phyloP scores from a whole-genome alignment of 2,888 invertebrate genomes.

The Aspidiotus destructor region DNA sequence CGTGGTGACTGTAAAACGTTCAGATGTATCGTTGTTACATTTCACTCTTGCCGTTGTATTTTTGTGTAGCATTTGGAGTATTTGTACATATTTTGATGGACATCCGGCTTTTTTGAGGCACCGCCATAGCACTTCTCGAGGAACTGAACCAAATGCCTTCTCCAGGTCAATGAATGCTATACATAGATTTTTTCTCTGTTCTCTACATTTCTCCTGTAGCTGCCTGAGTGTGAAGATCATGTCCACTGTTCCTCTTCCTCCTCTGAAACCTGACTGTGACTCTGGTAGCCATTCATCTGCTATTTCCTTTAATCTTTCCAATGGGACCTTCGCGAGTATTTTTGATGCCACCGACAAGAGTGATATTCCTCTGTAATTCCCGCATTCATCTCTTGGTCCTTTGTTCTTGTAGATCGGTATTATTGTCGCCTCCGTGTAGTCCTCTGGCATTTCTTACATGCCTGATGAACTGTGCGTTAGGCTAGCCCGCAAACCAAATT shows the following conservation, averaged over 20 bases:
- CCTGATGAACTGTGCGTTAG: too few relatives aligned
- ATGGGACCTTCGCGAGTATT: too few relatives aligned
- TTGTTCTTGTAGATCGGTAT: neutral
- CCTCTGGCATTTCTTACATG: too few relatives aligned
- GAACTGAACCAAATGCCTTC: neutral
- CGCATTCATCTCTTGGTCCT: neutral
- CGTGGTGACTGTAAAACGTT: neutral
- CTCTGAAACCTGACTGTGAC: neutral
- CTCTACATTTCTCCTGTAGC: neutral
- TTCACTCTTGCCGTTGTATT: neutral
- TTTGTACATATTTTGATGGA: neutral
- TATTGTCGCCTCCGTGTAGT: too few relatives aligned
- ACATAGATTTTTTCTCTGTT: neutral
- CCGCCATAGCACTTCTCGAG: neutral
- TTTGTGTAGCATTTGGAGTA: neutral
- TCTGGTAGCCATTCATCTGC: neutral
- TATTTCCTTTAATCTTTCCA: neutral
- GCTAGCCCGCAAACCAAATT: too few relatives aligned
- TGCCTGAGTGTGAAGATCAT: neutral
- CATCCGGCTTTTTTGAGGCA: too few relatives aligned
- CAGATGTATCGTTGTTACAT: neutral
- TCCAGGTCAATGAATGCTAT: too few relatives aligned
- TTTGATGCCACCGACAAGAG: neutral
- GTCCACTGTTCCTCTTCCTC: slow-evolving; percentile 2
- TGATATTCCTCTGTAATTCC: neutral